Conservation (phyloP, 2,797 vertebrate genomes). For the Choloepus didactylus region DNA sequence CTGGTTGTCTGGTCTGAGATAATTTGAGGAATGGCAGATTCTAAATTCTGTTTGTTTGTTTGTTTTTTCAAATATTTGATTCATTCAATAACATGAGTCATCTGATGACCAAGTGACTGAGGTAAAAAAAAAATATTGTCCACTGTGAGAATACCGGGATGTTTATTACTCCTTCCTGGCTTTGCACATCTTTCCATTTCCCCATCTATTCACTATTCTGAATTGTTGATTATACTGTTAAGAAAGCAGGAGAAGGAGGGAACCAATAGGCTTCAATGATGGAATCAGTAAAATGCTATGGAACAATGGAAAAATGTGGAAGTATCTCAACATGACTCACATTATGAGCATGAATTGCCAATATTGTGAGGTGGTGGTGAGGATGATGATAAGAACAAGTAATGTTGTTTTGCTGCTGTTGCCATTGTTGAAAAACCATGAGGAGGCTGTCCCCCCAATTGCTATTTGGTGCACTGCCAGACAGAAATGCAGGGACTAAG, state of each 20-base stretch:
- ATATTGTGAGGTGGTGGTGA: neutral
- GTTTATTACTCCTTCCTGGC: neutral
- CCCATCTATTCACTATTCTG: neutral
- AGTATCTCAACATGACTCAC: neutral
- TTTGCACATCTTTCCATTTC: neutral
- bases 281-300: neutral
- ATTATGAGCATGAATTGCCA: neutral
- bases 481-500: neutral
- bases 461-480: neutral
- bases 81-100: slow-evolving; percentile 7
- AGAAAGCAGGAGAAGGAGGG: neutral
- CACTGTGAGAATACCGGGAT: neutral
- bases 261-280: neutral
- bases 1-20: neutral
- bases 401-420: neutral
- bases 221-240: slow-evolving; percentile 7
- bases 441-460: neutral
- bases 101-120: neutral
- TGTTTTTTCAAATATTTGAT: neutral
- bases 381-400: neutral
- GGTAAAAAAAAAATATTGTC: neutral
- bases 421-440: neutral
- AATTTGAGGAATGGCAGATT: neutral
- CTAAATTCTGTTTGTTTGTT: neutral
- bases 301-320: neutral